A percentile compares a stretch with the other conserved stretches of the same genome.
Conservation (phyloP, 1,140 invertebrate species). For the Listronotus bonariensis region DNA sequence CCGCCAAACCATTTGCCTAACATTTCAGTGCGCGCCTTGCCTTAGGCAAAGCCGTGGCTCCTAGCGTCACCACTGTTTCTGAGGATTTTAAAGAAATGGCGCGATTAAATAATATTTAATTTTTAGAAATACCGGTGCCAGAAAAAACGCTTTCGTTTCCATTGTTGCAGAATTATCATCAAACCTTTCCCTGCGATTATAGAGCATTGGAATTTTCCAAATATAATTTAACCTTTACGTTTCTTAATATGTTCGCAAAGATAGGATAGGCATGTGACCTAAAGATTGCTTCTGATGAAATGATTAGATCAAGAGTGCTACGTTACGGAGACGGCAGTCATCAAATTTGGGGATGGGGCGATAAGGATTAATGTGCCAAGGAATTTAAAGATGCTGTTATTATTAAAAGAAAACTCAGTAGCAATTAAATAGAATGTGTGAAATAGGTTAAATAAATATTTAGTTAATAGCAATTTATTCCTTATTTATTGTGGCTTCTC, state of each 20-base stretch:
- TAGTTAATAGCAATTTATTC: too few species aligned
- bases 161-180: slow-evolving; percentile 94
- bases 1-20: too few species aligned
- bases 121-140: slow-evolving; percentile 71
- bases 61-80: too few species aligned
- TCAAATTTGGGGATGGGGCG: slow-evolving; percentile 61
- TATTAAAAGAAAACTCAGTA: slow-evolving; percentile 38
- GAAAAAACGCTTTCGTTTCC: slow-evolving; percentile 73
- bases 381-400: slow-evolving; percentile 55
- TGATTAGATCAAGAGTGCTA: slow-evolving; percentile 70
- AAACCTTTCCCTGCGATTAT: slow-evolving; percentile 95
- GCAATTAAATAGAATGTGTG: neutral
- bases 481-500: too few species aligned
- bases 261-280: slow-evolving; percentile 89
- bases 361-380: slow-evolving; percentile 55
- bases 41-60: too few species aligned
- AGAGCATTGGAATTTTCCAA: slow-evolving; percentile 82
- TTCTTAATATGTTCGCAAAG: slow-evolving; percentile 2
- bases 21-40: too few species aligned
- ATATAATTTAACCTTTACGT: neutral
- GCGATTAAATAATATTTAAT: slow-evolving; percentile 3
- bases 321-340: slow-evolving; percentile 60
- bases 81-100: too few species aligned
- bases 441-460: too few species aligned
- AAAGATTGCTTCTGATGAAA: slow-evolving; percentile 76